These are phyloP conservation scores for Spodoptera picta DNA, from an alignment of 2,888 invertebrate genomes.

Conservation along the genomic window DNA sequence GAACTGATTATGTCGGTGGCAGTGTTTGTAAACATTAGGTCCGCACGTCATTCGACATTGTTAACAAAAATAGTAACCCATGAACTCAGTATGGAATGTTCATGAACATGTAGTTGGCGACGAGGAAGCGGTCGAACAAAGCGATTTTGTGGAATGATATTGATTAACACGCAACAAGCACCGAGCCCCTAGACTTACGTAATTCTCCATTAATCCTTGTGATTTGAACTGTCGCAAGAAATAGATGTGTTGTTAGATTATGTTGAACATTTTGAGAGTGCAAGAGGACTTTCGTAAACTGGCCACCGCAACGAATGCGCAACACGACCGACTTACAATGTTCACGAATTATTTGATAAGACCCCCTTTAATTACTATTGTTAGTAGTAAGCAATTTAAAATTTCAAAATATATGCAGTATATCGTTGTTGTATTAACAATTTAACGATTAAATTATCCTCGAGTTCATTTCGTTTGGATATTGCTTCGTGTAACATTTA, in stretches of 20 bases:
- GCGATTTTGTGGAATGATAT: slow-evolving; percentile 15
- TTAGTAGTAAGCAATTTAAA: slow-evolving; percentile 17
- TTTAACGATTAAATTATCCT: too few relatives aligned
- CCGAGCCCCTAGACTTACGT: slow-evolving; percentile 32
- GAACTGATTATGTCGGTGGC: slow-evolving; percentile 30
- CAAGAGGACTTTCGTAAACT: slow-evolving; percentile 62
- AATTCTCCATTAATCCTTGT: slow-evolving; percentile 48
- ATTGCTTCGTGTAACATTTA: background rate
- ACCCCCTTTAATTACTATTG: slow-evolving; percentile 59
- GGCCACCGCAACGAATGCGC: slow-evolving; percentile 49
- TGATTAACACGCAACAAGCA: slow-evolving; percentile 22
- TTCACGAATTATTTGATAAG: slow-evolving; percentile 66
- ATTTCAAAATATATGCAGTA: too few relatives aligned
- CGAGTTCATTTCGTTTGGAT: too few relatives aligned
- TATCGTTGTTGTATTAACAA: too few relatives aligned
- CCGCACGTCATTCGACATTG: slow-evolving; percentile 51
- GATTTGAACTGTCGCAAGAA: slow-evolving; percentile 50
- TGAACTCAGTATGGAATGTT: slow-evolving; percentile 31
- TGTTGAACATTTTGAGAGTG: slow-evolving; percentile 51
- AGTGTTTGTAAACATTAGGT: slow-evolving; percentile 60
- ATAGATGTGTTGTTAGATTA: slow-evolving; percentile 59
- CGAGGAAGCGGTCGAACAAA: slow-evolving; percentile 14
- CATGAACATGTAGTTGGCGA: slow-evolving; percentile 12
- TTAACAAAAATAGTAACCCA: slow-evolving; percentile 56
- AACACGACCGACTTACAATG: slow-evolving; percentile 61